Evolutionary conservation across 2,113 vertebrate genomes (phyloP), one percentile per base, ranked within the genome.

Genomic region (Heterochromis multidens): DNA sequence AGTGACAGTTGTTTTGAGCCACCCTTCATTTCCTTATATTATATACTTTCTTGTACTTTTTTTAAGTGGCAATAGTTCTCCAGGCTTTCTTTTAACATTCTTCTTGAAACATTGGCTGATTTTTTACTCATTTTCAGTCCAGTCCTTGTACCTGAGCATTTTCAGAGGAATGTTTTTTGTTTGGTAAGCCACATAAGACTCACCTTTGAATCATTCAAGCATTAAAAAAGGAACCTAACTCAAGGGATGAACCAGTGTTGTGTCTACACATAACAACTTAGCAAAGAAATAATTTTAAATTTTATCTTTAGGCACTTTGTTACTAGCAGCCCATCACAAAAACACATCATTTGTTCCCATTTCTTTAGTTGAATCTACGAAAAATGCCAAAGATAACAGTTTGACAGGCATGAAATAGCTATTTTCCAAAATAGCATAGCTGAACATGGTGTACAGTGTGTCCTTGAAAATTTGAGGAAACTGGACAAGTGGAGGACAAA

Each of bases 401-500:
- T 4, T 23, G 16, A 65, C 21, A 40, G 62, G 40, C 35, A 65
- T 65, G 35, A 65, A 40, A 40, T 65, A 5, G 62, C 21, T 25
- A 40, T 9, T 16, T 40, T 8, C 40, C 62, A 65, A 40, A 65
- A 25, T 40, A 11, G 12, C 23, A 40, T 16, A 65, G 12, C 35
- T 65, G 6, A 40, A 65, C 0, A n/a, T n/a, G n/a, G n/a, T n/a
- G 33, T 65, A 65, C 37, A 65, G 12, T 40, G 33, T 65, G 7
- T 40, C 23, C 33, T 62, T 62, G n/a, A 62, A 35, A 35, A 1
- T 21, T 62, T 21, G 0, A 33, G 0, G 5, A 33, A 62, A 62
- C 60, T 33, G 29, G n/a, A 62, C 17, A 62, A 33, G 17, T 62
- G 0, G 1, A 62, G 29, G 60, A 62, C 0, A 61, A 61, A 61